These are phyloP conservation scores for Sebastes schlegelii DNA, from an alignment of 2,113 vertebrate genomes.

Conservation along the genomic window DNA sequence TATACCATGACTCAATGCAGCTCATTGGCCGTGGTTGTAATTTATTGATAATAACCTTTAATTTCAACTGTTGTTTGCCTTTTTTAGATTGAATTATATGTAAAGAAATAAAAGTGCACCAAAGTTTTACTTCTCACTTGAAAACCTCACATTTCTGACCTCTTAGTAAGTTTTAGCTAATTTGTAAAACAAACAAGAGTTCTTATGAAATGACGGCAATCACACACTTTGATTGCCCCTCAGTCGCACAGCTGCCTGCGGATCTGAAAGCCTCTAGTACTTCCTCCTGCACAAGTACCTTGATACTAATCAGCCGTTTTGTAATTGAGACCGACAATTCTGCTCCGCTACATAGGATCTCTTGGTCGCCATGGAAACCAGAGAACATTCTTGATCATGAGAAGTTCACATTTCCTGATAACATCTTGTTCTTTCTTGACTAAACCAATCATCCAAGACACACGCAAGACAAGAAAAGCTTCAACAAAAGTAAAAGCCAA, in stretches of 20 bases:
- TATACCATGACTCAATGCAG: too few relatives aligned
- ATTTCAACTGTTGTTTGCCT: too few relatives aligned
- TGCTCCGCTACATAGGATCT: conserved; percentile 50
- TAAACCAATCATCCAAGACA: conserved; percentile 51
- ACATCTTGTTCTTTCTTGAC: conserved; percentile 48
- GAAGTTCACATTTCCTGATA: conserved; percentile 53
- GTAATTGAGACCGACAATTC: conserved; percentile 77
- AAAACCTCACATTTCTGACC: conserved; percentile 51
- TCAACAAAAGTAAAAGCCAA: conserved; percentile 3
- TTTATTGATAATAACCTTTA: too few relatives aligned
- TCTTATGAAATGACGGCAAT: conserved; percentile 77
- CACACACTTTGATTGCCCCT: conserved; percentile 78
- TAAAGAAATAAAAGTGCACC: background rate
- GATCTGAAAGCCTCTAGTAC: conserved; percentile 72
- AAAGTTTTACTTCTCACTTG: conserved; percentile 50
- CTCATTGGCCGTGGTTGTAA: too few relatives aligned
- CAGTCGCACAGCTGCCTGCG: conserved; percentile 80
- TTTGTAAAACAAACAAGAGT: conserved; percentile 74
- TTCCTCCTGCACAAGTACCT: conserved; percentile 83
- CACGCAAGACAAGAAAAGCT: conserved; percentile 27
- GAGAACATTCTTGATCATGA: conserved; percentile 62
- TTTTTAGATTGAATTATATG: background rate
- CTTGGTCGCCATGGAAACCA: conserved; percentile 79
- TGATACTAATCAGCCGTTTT: conserved; percentile 83
- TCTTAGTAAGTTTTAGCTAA: conserved; percentile 59